Percentiles rank a stretch among this genome's conserved stretches.
Conservation (phyloP, 2,797 vertebrate genomes). For the Crocidura indochinensis region DNA sequence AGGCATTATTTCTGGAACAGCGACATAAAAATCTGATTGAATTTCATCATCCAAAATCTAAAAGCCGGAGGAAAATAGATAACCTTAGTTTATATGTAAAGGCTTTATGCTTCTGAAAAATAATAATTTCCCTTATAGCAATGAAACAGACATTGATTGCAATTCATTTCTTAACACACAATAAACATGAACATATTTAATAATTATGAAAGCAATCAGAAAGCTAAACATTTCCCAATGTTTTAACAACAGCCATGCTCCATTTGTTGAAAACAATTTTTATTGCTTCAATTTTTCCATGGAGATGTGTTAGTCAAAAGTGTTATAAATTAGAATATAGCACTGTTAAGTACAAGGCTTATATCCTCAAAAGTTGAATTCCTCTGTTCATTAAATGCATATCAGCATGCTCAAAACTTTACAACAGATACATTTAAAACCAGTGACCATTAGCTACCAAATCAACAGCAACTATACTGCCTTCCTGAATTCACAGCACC, state of each 20-base stretch:
- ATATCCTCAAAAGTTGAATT: constrained; percentile 45
- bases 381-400: constrained; percentile 36
- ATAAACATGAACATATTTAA: constrained; percentile 26
- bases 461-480: constrained; percentile 32
- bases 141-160: constrained; percentile 60
- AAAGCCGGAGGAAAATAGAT: constrained; percentile 62
- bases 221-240: constrained; percentile 61
- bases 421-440: constrained; percentile 59
- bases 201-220: constrained; percentile 68
- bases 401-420: constrained; percentile 50
- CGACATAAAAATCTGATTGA: constrained; percentile 94
- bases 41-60: constrained; percentile 96
- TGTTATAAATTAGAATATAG: constrained; percentile 37
- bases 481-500: constrained; percentile 63
- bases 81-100: constrained; percentile 52
- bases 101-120: constrained; percentile 36
- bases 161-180: constrained; percentile 61
- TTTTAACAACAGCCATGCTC: constrained; percentile 56
- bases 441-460: constrained; percentile 56
- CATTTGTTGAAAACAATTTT: constrained; percentile 7
- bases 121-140: constrained; percentile 65
- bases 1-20: constrained; percentile 93
- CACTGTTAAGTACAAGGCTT: neutral
- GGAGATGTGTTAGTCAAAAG: constrained; percentile 25
- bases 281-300: constrained; percentile 61